Evolutionary conservation across 92 coral and sea anemone genomes (phyloP).

Genomic region (Micromussa lordhowensis): DNA sequence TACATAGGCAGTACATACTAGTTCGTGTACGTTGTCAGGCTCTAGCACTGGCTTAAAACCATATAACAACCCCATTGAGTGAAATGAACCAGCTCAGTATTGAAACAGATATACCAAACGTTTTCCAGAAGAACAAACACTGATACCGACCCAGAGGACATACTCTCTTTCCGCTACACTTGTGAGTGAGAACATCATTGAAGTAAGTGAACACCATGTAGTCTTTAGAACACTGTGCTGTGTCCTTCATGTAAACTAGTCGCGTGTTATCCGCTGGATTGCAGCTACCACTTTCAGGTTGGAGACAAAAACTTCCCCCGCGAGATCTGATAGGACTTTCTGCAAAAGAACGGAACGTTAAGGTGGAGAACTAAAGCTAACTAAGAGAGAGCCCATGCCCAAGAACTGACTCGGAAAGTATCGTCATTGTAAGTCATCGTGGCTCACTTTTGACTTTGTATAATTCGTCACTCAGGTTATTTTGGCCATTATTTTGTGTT

Average conservation of each 20-base stretch:
- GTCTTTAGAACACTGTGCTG: conserved; percentile 29
- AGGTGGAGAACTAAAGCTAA: not conserved
- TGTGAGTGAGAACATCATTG: conserved; percentile 35
- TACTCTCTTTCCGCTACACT: conserved; percentile 42
- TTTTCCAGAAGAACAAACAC: not conserved
- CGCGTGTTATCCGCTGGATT: conserved; percentile 33
- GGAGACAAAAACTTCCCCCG: conserved; percentile 31
- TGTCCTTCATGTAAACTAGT: conserved; percentile 32
- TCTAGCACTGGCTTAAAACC: too few relatives aligned
- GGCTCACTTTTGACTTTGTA: not conserved
- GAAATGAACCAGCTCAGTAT: not conserved
- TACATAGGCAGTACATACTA: too few relatives aligned
- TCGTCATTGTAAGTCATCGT: not conserved
- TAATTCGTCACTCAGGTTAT: too few relatives aligned
- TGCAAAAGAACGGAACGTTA: not conserved
- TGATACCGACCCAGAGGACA: conserved; percentile 30
- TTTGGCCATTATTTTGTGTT: too few relatives aligned
- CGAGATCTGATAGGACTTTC: conserved; percentile 33
- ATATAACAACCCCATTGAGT: not conserved
- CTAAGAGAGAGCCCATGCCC: not conserved
- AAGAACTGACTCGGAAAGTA: not conserved
- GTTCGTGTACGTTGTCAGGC: too few relatives aligned
- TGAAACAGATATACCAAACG: too few relatives aligned
- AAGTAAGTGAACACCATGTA: conserved; percentile 39
- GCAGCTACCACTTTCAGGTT: conserved; percentile 38